Conservation (phyloP, 2,113 vertebrate genomes). For the Nansenia antarctica region DNA sequence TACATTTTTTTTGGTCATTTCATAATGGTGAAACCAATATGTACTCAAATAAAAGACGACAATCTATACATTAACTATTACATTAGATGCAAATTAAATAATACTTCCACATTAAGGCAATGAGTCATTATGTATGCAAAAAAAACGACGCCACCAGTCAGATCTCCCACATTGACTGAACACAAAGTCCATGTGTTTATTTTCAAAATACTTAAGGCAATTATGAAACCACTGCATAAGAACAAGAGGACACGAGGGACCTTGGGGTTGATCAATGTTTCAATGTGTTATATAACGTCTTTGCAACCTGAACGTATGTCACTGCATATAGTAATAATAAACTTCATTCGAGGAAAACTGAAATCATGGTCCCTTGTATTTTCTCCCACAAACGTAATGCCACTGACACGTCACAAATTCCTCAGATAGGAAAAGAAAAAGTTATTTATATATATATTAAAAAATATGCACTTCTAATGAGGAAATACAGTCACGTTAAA, state of each 20-base stretch:
- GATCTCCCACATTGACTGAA: slow-evolving; percentile 53
- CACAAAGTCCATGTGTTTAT: slow-evolving; percentile 68
- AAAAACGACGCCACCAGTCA: slow-evolving; percentile 11
- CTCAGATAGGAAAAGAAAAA: slow-evolving; percentile 29
- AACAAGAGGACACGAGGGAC: slow-evolving; percentile 63
- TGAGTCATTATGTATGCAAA: no score
- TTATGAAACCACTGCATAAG: slow-evolving; percentile 78
- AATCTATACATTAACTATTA: no score
- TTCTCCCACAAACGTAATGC: slow-evolving; percentile 38
- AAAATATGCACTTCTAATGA: slow-evolving; percentile 55
- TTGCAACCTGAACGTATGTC: slow-evolving; percentile 63
- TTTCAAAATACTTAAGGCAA: slow-evolving; percentile 77
- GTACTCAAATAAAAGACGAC: no score
- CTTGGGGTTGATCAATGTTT: slow-evolving; percentile 42
- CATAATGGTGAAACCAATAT: no score
- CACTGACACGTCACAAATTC: slow-evolving; percentile 59
- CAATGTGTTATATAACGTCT: slow-evolving; percentile 36
- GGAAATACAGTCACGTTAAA: slow-evolving; percentile 59
- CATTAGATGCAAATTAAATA: no score
- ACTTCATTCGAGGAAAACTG: slow-evolving; percentile 30
- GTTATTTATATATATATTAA: slow-evolving; percentile 40
- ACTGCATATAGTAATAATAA: slow-evolving; percentile 67
- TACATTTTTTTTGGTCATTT: no score
- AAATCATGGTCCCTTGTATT: slow-evolving; percentile 48
- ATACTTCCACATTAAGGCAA: no score